Conservation (phyloP, 2,888 invertebrate species). For the Electrophaes corylata region DNA sequence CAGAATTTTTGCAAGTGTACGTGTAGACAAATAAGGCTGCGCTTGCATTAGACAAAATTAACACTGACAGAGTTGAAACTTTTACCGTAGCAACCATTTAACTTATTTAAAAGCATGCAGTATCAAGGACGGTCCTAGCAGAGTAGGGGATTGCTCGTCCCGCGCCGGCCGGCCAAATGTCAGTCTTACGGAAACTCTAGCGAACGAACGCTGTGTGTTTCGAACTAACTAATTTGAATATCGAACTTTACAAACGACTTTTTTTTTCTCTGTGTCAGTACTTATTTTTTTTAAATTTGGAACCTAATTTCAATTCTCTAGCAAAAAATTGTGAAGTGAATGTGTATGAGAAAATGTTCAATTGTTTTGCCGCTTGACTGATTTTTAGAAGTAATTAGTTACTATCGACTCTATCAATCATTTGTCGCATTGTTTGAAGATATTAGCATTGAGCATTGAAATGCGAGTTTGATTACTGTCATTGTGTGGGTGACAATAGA, state of each 20-base stretch:
- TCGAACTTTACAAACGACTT: conserved; percentile 45
- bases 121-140: conserved; percentile 38
- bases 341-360: conserved; percentile 32
- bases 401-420: conserved; percentile 33
- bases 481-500: conserved; percentile 39
- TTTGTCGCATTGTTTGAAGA: conserved; percentile 31
- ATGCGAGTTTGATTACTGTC: conserved; percentile 44
- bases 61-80: conserved; percentile 4
- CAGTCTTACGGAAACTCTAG: conserved; percentile 41
- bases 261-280: conserved; percentile 18
- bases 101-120: conserved; percentile 23
- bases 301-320: conserved; percentile 23
- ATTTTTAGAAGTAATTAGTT: conserved; percentile 34
- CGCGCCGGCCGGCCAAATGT: conserved; percentile 39
- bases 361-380: conserved; percentile 33
- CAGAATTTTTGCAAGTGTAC: no score
- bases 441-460: conserved; percentile 40
- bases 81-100: conserved; percentile 6
- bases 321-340: conserved; percentile 36
- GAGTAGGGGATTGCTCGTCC: conserved; percentile 38
- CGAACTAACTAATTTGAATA: conserved; percentile 36
- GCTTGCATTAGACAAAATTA: conserved; percentile 1
- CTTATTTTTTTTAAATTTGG: neutral
- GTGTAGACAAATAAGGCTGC: no score
- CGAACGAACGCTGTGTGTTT: conserved; percentile 45